Evolutionary conservation across 2,888 invertebrate species (phyloP).

Genomic region (Pristionchus fissidentatus): DNA sequence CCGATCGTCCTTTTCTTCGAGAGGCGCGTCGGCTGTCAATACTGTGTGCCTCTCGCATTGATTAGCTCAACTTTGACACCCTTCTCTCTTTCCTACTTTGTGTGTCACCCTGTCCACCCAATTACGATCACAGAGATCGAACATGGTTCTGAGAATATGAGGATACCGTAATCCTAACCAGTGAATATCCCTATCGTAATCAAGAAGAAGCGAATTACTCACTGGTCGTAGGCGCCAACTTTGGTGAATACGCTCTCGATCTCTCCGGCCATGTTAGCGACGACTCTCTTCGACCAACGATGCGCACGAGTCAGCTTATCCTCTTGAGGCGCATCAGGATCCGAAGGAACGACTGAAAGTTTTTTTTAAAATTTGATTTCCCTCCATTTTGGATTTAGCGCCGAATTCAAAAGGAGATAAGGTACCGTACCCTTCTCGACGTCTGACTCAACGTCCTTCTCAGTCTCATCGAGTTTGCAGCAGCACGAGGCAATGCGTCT

Average conservation of each 20-base stretch:
- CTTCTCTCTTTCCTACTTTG: too few species aligned
- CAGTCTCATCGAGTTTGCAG: constrained; percentile 46
- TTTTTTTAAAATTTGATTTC: too few species aligned
- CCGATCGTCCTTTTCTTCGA: constrained; percentile 16
- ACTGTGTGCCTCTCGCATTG: too few species aligned
- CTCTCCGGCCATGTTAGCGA: constrained; percentile 70
- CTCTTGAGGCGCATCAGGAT: constrained; percentile 39
- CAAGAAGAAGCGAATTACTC: too few species aligned
- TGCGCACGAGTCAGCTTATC: constrained; percentile 55
- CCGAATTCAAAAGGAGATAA: neutral
- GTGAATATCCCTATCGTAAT: too few species aligned
- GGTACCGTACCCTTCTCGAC: constrained; percentile 46
- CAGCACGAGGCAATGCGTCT: constrained; percentile 41
- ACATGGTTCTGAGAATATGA: too few species aligned
- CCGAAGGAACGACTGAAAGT: constrained; percentile 39
- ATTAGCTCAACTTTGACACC: too few species aligned
- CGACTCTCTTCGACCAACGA: constrained; percentile 71
- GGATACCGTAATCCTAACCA: neutral
- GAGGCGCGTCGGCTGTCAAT: neutral
- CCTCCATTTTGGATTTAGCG: neutral
- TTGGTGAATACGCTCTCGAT: constrained; percentile 73
- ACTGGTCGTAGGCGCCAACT: constrained; percentile 71
- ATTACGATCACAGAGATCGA: too few species aligned
- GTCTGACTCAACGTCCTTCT: constrained; percentile 55
- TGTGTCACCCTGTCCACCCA: too few species aligned